A percentile compares a stretch with the other conserved stretches of the same genome.
These are phyloP conservation scores for Jacana jacana DNA, from an alignment of 2,113 vertebrate genomes.

Conservation along the genomic window DNA sequence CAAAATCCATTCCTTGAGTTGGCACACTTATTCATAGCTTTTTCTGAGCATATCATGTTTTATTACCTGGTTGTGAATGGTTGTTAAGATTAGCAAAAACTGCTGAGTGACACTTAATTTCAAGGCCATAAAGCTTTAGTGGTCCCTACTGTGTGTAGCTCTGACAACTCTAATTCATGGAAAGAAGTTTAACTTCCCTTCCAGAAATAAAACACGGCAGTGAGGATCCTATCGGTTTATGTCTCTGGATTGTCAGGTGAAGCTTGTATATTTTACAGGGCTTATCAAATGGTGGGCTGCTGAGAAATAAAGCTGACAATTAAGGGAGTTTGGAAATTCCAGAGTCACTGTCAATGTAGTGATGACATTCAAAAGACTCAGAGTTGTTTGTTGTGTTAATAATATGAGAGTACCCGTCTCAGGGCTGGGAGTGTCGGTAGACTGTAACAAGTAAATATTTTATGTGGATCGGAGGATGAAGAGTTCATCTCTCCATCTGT, in stretches of 20 bases:
- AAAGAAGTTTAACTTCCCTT: neutral
- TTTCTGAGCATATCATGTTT: neutral
- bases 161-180: neutral
- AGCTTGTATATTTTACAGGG: neutral
- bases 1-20: neutral
- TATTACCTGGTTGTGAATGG: neutral
- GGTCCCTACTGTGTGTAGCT: neutral
- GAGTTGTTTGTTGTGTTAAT: neutral
- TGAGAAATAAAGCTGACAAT: neutral
- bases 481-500: neutral
- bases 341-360: neutral
- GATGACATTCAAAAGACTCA: neutral
- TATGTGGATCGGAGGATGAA: neutral
- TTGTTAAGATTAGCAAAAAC: slow-evolving; percentile 25
- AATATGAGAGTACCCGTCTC: neutral
- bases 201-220: neutral
- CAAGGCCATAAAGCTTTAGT: slow-evolving; percentile 6
- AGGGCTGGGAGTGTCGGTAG: neutral
- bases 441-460: neutral
- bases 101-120: slow-evolving; percentile 21
- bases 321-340: neutral
- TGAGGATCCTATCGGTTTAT: neutral
- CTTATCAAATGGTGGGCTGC: neutral
- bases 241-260: neutral
- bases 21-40: neutral